phyloP scores from a whole-genome alignment of 2,797 vertebrate species.

The Melanogrammus aeglefinus region DNA sequence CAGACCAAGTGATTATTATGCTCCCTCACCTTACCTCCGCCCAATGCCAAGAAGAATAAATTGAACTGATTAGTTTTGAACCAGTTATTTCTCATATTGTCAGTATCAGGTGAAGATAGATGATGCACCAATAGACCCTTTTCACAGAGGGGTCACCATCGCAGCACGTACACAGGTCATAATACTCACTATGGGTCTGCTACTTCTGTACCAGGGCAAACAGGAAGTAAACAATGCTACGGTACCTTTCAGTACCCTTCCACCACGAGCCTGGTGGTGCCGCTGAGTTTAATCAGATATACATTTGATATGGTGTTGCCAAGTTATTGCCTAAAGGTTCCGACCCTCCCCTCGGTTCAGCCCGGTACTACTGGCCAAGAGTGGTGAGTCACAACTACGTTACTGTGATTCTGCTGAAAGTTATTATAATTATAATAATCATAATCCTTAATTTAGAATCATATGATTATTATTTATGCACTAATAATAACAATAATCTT shows the following conservation, averaged over 20 bases:
- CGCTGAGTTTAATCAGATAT: too few relatives aligned
- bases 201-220: not conserved
- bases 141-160: too few relatives aligned
- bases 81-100: too few relatives aligned
- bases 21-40: not conserved
- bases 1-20: not conserved
- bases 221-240: not conserved
- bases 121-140: too few relatives aligned
- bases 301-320: too few relatives aligned
- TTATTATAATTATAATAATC: too few relatives aligned
- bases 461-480: not conserved
- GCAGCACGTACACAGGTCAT: not conserved
- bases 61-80: not conserved
- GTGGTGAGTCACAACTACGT: not conserved
- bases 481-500: not conserved
- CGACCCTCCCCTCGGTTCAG: not conserved
- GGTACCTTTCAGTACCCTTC: not conserved
- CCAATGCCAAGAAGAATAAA: not conserved
- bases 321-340: too few relatives aligned
- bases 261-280: not conserved
- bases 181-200: not conserved
- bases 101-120: too few relatives aligned
- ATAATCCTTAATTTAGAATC: too few relatives aligned
- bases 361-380: not conserved
- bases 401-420: not conserved